Conservation (phyloP, 2,888 invertebrate genomes). For the Meiosimyza decipiens region DNA sequence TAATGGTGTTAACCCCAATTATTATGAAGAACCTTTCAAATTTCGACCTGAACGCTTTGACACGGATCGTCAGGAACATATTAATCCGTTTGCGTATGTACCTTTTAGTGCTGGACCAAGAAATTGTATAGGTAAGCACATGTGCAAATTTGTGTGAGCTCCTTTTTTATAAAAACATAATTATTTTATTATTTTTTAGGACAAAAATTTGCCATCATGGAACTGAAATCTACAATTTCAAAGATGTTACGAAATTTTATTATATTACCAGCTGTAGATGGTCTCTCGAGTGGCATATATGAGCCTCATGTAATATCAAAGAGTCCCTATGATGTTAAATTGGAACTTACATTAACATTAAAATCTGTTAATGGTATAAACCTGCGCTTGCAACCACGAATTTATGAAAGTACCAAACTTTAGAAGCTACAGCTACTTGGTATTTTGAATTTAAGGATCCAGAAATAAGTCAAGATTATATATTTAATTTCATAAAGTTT, state of each 20-base stretch:
- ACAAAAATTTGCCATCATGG: conserved; percentile 67
- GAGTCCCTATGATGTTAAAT: conserved; percentile 31
- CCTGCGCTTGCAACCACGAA: conserved; percentile 53
- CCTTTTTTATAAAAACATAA: background rate
- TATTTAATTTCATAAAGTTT: too few species aligned
- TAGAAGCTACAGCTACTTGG: background rate
- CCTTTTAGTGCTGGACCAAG: conserved; percentile 70
- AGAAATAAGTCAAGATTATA: background rate
- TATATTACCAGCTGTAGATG: conserved; percentile 42
- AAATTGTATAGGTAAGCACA: conserved; percentile 45
- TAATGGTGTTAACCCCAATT: conserved; percentile 53
- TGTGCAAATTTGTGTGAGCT: background rate
- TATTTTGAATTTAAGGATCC: too few species aligned
- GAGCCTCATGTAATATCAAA: background rate
- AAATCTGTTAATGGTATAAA: conserved; percentile 63
- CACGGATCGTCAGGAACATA: conserved; percentile 35
- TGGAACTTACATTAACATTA: conserved; percentile 64
- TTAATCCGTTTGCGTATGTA: conserved; percentile 69
- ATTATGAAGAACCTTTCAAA: conserved; percentile 53
- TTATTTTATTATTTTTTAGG: conserved; percentile 42
- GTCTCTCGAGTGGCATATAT: background rate
- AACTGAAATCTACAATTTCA: conserved; percentile 68
- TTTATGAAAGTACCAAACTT: background rate
- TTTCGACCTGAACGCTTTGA: conserved; percentile 68
- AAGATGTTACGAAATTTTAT: conserved; percentile 67